These are phyloP conservation scores for Psilopsiagon aymara DNA, from an alignment of 2,113 vertebrate species.

Conservation along the genomic window DNA sequence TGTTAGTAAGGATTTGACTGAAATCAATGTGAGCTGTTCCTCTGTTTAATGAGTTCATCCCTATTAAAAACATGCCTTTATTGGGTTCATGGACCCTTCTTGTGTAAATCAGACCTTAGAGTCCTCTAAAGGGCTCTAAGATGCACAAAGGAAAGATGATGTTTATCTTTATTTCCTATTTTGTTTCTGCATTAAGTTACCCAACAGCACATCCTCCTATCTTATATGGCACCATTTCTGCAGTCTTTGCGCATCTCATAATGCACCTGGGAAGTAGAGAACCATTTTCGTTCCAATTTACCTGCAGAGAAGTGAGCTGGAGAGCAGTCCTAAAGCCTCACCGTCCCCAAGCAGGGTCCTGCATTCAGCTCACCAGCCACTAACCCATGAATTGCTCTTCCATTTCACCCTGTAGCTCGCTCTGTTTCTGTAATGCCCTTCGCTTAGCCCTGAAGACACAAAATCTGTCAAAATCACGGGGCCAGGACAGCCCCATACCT, in stretches of 20 bases:
- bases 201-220: not conserved
- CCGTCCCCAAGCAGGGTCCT: accelerated
- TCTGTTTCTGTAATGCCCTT: not conserved
- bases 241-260: not conserved
- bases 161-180: not conserved
- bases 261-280: not conserved
- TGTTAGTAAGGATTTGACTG: not conserved
- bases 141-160: not conserved
- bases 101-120: not conserved
- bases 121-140: not conserved
- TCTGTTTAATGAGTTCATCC: not conserved
- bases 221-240: not conserved
- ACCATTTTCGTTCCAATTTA: not conserved
- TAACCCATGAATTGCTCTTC: not conserved
- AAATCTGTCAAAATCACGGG: not conserved
- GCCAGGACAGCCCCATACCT: not conserved
- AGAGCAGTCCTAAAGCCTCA: not conserved
- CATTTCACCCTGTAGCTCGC: not conserved
- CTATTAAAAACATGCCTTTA: not conserved
- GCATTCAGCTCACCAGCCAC: not conserved
- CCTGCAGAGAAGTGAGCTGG: not conserved
- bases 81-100: not conserved
- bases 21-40: not conserved
- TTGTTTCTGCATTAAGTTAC: not conserved
- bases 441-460: not conserved